These are phyloP conservation scores for Eubasilissa regina DNA, from an alignment of 1,140 invertebrate genomes.

Conservation along the genomic window DNA sequence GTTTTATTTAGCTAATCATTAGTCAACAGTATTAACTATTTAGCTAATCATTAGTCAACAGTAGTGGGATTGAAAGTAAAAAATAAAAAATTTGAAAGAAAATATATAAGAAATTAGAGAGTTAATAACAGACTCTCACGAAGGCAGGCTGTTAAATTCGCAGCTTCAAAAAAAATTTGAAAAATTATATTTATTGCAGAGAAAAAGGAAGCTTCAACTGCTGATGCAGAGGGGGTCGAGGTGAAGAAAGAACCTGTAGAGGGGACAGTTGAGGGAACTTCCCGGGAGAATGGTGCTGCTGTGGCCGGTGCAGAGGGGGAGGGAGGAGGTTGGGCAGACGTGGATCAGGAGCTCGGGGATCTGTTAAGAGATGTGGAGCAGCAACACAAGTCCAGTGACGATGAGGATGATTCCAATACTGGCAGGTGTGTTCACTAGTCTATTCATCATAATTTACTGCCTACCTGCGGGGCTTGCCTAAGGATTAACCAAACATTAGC, in stretches of 20 bases:
- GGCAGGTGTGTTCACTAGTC: slow-evolving; percentile 66
- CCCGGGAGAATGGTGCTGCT: slow-evolving; percentile 59
- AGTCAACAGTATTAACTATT: too few relatives aligned
- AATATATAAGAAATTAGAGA: too few relatives aligned
- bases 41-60: too few relatives aligned
- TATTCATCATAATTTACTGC: not conserved
- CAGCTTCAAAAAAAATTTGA: too few relatives aligned
- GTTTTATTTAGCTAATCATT: too few relatives aligned
- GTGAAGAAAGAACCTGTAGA: slow-evolving; percentile 66
- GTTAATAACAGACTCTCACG: too few relatives aligned
- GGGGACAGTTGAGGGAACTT: slow-evolving; percentile 71
- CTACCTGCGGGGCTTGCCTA: too few relatives aligned
- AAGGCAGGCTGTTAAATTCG: too few relatives aligned
- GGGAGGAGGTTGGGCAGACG: slow-evolving; percentile 79
- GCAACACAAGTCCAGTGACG: slow-evolving; percentile 77
- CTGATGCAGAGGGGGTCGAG: slow-evolving; percentile 9
- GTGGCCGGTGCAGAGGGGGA: slow-evolving; percentile 67
- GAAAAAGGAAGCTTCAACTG: slow-evolving; percentile 38
- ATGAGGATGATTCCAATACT: slow-evolving; percentile 77
- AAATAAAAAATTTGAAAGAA: too few relatives aligned
- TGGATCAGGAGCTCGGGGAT: slow-evolving; percentile 83
- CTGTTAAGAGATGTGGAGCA: slow-evolving; percentile 76
- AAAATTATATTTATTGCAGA: slow-evolving; percentile 26
- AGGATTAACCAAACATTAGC: too few relatives aligned
- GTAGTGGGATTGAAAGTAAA: too few relatives aligned